A percentile compares a stretch with the other conserved stretches of the same genome.
Conservation (phyloP, 2,888 invertebrate species). For the Athalia rosae region DNA sequence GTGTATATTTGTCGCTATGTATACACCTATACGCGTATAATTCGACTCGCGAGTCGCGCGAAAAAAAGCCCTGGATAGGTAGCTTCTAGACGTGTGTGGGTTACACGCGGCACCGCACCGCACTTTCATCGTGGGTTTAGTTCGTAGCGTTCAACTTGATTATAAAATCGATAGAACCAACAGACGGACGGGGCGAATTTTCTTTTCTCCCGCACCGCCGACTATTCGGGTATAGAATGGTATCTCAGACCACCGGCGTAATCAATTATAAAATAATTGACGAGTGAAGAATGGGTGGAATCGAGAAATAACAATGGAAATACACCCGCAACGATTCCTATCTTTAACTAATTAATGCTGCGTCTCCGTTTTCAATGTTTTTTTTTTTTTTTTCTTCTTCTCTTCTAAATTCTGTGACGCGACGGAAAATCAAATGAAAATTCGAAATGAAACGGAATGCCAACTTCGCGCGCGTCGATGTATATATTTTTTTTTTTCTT, state of each 20-base stretch:
- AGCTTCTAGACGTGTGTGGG: not conserved
- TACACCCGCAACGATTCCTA: not conserved
- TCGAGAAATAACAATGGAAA: not conserved
- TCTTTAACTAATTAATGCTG: not conserved
- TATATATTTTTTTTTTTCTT: too few relatives aligned
- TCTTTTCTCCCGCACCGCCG: conserved; percentile 7
- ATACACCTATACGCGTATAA: too few relatives aligned
- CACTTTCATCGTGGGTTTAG: not conserved
- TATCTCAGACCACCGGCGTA: not conserved
- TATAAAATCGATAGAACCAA: conserved; percentile 47
- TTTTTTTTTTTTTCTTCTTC: not conserved
- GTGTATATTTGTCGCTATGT: too few relatives aligned
- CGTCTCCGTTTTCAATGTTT: not conserved
- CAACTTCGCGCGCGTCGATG: too few relatives aligned
- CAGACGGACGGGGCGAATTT: conserved; percentile 2
- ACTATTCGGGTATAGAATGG: not conserved
- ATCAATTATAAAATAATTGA: not conserved
- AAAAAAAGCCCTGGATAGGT: too few relatives aligned
- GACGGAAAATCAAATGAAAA: too few relatives aligned
- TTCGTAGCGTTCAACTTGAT: conserved; percentile 46
- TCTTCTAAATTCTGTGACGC: too few relatives aligned
- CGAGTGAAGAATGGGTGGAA: conserved; percentile 1
- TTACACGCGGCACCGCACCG: not conserved
- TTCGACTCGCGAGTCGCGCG: too few relatives aligned
- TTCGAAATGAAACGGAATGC: too few relatives aligned